Conservation (phyloP, 1,140 invertebrate species). For the Dreissena rostriformis region DNA sequence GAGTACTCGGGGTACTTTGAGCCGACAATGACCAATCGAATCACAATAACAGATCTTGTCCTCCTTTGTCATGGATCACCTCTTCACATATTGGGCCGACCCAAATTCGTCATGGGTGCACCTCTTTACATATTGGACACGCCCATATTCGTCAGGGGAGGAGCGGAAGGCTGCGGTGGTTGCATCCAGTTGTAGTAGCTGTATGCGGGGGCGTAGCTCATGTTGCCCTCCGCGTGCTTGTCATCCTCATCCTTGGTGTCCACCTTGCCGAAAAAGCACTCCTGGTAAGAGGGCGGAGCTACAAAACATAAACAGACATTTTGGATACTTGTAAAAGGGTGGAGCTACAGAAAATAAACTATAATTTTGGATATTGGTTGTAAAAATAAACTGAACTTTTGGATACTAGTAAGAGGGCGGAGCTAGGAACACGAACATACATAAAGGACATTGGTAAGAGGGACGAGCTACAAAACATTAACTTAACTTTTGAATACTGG, state of each 20-base stretch:
- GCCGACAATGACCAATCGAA: too few species aligned
- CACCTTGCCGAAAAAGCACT: slow-evolving; percentile 77
- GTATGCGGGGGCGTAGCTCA: slow-evolving; percentile 52
- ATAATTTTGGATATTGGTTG: background rate
- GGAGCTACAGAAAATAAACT: background rate
- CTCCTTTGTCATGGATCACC: too few species aligned
- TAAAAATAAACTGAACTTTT: background rate
- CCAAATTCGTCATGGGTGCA: background rate
- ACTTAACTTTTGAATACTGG: background rate
- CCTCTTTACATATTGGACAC: too few species aligned
- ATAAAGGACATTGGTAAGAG: too few species aligned
- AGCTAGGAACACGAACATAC: background rate
- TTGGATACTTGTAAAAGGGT: too few species aligned
- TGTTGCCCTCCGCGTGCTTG: slow-evolving; percentile 44
- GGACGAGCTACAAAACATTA: too few species aligned
- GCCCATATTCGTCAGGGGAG: background rate
- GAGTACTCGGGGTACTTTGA: too few species aligned
- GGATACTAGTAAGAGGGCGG: background rate
- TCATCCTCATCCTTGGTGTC: slow-evolving; percentile 73
- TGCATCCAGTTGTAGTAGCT: slow-evolving; percentile 55
- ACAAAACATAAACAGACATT: too few species aligned
- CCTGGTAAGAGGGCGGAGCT: slow-evolving; percentile 76
- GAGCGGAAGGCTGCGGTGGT: background rate
- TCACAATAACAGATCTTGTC: too few species aligned
- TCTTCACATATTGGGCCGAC: too few species aligned